These are phyloP conservation scores for Symphodus melops DNA, from an alignment of 2,113 vertebrate species.

Conservation along the genomic window DNA sequence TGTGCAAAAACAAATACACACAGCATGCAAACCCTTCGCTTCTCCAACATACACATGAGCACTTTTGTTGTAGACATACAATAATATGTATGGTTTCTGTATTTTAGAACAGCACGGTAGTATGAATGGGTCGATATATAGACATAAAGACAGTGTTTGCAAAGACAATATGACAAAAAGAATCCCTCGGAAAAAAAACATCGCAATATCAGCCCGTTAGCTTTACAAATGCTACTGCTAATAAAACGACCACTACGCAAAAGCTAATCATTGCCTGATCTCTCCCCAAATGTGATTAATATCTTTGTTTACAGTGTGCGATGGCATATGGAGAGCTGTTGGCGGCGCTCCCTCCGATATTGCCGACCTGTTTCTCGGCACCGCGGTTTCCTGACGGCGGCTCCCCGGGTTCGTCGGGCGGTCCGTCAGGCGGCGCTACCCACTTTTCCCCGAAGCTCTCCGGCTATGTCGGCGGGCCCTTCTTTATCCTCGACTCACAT, in stretches of 20 bases:
- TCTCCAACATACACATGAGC: not conserved
- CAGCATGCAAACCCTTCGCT: not conserved
- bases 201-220: conserved; percentile 7
- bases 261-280: not conserved
- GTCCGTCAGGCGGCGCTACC: conserved; percentile 89
- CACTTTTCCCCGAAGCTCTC: conserved; percentile 84
- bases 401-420: conserved; percentile 77
- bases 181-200: not conserved
- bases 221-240: conserved; percentile 13
- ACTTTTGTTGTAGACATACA: not conserved
- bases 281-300: not conserved
- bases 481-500: conserved; percentile 78
- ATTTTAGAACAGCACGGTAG: not conserved
- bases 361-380: conserved; percentile 72
- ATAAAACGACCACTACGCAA: not conserved
- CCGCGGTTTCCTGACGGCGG: conserved; percentile 79
- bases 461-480: conserved; percentile 75
- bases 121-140: not conserved
- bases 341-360: conserved; percentile 83
- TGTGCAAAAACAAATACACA: conserved; percentile 3
- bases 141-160: not conserved
- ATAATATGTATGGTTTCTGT: not conserved
- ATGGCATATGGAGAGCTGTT: conserved; percentile 81
- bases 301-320: conserved; percentile 61
- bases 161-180: not conserved